Evolutionary conservation across 2,113 vertebrate species (phyloP).

Genomic region (Miniopterus natalensis): DNA sequence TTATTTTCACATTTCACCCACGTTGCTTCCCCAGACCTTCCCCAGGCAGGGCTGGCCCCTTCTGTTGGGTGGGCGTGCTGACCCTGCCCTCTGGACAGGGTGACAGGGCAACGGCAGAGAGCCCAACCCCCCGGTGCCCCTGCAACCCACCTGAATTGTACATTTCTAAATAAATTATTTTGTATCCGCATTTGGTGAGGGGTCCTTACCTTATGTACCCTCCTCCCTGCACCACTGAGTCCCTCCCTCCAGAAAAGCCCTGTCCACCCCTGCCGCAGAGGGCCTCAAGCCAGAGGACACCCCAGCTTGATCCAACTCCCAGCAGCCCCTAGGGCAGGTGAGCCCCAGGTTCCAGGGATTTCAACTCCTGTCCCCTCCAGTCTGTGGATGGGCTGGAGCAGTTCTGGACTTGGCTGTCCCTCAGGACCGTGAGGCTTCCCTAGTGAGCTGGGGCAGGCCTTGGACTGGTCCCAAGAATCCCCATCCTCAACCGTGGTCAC

Average conservation of each 20-base stretch:
- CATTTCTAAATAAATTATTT: constrained; percentile 79
- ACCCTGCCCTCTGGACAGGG: background rate
- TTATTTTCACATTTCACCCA: background rate
- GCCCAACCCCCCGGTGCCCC: background rate
- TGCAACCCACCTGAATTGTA: background rate
- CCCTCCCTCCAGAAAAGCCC: background rate
- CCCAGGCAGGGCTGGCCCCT: constrained; percentile 23
- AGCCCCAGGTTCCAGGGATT: background rate
- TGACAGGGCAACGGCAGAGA: background rate
- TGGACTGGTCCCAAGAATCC: background rate
- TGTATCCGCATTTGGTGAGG: constrained; percentile 28
- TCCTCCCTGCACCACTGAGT: background rate
- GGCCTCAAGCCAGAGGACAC: background rate
- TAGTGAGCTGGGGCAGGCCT: background rate
- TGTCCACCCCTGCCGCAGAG: background rate
- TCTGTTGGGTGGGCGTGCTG: fast-evolving
- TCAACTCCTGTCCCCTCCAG: background rate
- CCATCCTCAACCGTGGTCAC: background rate
- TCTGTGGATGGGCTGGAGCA: background rate
- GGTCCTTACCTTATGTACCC: background rate
- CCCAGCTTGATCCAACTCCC: background rate
- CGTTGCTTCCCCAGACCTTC: background rate
- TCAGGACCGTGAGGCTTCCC: background rate
- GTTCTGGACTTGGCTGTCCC: background rate
- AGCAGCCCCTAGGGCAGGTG: background rate